Conservation (phyloP, 2,797 vertebrate genomes). For the Setipinna tenuifilis region DNA sequence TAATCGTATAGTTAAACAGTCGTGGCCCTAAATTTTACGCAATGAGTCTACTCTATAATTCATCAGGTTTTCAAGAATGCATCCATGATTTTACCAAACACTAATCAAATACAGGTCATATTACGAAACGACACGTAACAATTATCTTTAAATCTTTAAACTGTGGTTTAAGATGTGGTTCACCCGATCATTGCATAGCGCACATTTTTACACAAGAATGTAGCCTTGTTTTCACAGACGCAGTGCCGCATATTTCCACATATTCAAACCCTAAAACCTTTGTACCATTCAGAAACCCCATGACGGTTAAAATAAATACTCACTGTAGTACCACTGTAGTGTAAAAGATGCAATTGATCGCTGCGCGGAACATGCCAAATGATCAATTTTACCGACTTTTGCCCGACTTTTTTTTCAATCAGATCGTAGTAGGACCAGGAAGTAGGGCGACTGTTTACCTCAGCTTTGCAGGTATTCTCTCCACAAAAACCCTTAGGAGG, state of each 20-base stretch:
- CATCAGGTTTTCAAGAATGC: neutral
- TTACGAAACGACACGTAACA: neutral
- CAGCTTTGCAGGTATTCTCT: neutral
- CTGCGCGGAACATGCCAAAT: neutral
- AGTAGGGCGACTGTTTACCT: neutral
- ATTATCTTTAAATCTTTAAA: neutral
- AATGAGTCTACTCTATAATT: neutral
- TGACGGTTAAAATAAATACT: neutral
- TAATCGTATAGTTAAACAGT: neutral
- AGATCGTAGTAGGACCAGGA: neutral
- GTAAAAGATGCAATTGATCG: neutral
- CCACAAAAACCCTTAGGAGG: neutral
- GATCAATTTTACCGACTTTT: neutral
- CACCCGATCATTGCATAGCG: neutral
- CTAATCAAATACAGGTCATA: neutral
- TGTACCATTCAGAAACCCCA: neutral
- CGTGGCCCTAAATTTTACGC: neutral
- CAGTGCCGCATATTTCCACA: neutral
- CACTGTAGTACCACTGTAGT: neutral
- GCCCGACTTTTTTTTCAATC: neutral
- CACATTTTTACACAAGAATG: neutral
- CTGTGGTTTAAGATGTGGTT: neutral
- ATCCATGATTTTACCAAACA: neutral
- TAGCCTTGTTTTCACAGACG: neutral
- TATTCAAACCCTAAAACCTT: neutral